These are phyloP conservation scores for Ennomos erosarius DNA, from an alignment of 2,888 invertebrate species.

Conservation along the genomic window DNA sequence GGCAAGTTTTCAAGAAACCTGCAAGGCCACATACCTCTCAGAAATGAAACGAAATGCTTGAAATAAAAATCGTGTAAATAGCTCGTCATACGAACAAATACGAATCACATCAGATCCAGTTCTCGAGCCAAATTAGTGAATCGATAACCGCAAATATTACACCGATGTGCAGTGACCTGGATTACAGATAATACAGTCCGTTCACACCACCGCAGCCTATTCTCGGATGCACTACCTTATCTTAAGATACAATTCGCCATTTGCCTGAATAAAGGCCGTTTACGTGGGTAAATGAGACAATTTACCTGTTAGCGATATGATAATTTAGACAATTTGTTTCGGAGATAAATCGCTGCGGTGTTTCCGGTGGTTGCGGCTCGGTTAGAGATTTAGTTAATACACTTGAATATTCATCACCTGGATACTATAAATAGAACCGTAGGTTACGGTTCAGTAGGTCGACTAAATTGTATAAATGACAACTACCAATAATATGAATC, in stretches of 20 bases:
- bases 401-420: conserved; percentile 27
- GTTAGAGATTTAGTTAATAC: conserved; percentile 26
- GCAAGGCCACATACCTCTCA: no score
- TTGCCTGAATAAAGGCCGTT: conserved; percentile 9
- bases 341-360: conserved; percentile 28
- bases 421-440: conserved; percentile 6
- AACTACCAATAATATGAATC: no score
- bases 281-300: conserved; percentile 23
- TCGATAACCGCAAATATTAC: conserved; percentile 19
- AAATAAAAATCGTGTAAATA: no score
- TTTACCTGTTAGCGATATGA: conserved; percentile 39
- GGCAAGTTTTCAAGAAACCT: neutral
- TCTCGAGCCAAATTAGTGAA: conserved; percentile 12
- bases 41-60: no score
- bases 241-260: neutral
- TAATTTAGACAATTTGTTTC: conserved; percentile 37
- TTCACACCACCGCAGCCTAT: neutral
- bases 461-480: neutral
- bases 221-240: conserved; percentile 11
- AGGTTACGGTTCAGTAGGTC: neutral
- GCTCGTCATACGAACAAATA: neutral
- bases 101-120: conserved; percentile 5
- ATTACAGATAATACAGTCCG: conserved; percentile 12
- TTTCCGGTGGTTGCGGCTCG: conserved; percentile 21
- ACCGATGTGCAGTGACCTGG: conserved; percentile 10